Base-by-base conservation (phyloP, 1,140 invertebrate species). In the Copidosoma floridanum region DNA sequence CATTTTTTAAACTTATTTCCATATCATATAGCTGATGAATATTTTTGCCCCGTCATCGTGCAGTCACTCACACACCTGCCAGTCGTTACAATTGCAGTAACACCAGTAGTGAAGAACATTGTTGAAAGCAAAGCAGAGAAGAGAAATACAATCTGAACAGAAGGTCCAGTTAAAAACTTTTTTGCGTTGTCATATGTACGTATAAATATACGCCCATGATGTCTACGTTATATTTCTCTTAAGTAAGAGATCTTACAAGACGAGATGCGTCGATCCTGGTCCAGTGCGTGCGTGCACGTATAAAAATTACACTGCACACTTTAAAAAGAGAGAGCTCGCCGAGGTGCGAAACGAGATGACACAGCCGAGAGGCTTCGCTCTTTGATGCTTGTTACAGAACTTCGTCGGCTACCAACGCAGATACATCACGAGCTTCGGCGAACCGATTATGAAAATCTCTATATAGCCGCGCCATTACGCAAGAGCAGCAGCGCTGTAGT, bases 331-430 rank as follows among this genome's bases (percentile, higher is more conserved):
- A n/a, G 71, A 62, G 65, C 62, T 69, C 70, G 66, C 73, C 71
- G 70, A 70, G 67, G 67, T 65, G 69, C 65, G 67, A 75, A 75
- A 74, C 67, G 62, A 71, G 68, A 76, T 72, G 71, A 75, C 69
- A 71, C 68, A 64, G 69, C 67, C 68, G 67, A 64, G 64, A 65
- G 67, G n/a, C 48, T 29, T 40, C 54, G 24, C 23, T n/a, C n/a
- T n/a, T n/a, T n/a, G n/a, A n/a, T n/a, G n/a, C n/a, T n/a, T n/a
- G n/a, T n/a, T n/a, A n/a, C n/a, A n/a, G n/a, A n/a, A n/a, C n/a
- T n/a, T n/a, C n/a, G n/a, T n/a, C n/a, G n/a, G n/a, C n/a, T n/a
- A n/a, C n/a, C n/a, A n/a, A n/a, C n/a, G n/a, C n/a, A n/a, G n/a
- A n/a, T n/a, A n/a, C n/a, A n/a, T n/a, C 3, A 14, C 2, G n/a